Percentiles rank a stretch among this genome's conserved stretches.
Conservation (phyloP, 2,888 invertebrate genomes). For the Mylabris sibirica region DNA sequence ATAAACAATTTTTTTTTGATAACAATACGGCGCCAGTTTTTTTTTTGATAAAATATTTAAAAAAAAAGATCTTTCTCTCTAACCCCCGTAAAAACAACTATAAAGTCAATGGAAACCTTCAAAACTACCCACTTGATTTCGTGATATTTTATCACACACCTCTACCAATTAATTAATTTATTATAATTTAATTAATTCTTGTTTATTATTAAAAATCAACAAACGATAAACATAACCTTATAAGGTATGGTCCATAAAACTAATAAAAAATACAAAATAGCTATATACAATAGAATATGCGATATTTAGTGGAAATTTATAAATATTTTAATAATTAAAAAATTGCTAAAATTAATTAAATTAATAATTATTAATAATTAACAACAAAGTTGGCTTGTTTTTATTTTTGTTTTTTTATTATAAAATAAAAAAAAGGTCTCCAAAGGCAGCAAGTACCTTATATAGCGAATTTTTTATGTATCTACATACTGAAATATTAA, state of each 20-base stretch:
- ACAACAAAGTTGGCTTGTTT: background rate
- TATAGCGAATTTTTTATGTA: no score
- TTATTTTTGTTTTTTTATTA: background rate
- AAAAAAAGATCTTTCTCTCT: background rate
- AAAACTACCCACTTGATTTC: background rate
- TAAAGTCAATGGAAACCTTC: background rate
- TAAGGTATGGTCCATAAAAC: constrained; percentile 40
- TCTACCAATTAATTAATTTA: background rate
- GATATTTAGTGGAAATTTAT: background rate
- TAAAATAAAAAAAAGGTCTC: no score
- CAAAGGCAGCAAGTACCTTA: no score
- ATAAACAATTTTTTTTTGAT: background rate
- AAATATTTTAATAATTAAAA: background rate
- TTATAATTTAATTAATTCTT: no score
- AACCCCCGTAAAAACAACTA: no score
- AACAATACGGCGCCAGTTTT: background rate
- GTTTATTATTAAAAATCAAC: background rate
- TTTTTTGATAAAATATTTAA: background rate
- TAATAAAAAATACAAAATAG: constrained; percentile 18
- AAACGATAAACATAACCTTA: constrained; percentile 46
- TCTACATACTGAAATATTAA: no score
- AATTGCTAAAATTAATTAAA: background rate
- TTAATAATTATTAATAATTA: background rate
- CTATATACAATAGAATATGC: no score
- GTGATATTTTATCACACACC: background rate